These are phyloP conservation scores for Rhodophaea formosa DNA, from an alignment of 2,888 invertebrate genomes.

Conservation along the genomic window DNA sequence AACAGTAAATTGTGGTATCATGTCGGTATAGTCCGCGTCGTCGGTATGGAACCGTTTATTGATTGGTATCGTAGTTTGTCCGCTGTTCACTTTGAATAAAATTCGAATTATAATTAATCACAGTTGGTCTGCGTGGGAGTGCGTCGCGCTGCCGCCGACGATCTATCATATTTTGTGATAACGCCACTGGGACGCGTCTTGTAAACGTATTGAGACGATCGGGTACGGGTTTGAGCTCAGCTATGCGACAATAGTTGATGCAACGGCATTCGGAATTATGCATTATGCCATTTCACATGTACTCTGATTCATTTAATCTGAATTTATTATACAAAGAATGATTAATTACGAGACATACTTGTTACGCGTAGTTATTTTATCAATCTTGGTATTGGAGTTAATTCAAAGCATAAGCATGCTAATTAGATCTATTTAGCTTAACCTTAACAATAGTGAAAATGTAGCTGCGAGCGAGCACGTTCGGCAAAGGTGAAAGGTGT, in stretches of 20 bases:
- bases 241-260: constrained; percentile 57
- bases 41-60: constrained; percentile 81
- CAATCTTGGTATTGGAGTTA: background rate
- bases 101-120: constrained; percentile 82
- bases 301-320: constrained; percentile 2
- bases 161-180: constrained; percentile 82
- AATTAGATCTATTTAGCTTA: constrained; percentile 11
- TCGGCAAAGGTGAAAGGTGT: constrained; percentile 14
- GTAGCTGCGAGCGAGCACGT: constrained; percentile 11
- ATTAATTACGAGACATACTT: background rate
- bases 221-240: constrained; percentile 60
- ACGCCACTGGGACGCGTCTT: constrained; percentile 75
- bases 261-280: constrained; percentile 36
- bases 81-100: constrained; percentile 81
- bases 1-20: constrained; percentile 78
- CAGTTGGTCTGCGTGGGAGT: constrained; percentile 76
- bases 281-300: constrained; percentile 45
- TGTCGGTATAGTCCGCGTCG: constrained; percentile 65
- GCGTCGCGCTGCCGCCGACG: constrained; percentile 69
- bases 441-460: constrained; percentile 14
- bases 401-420: constrained; percentile 7
- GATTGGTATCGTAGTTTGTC: constrained; percentile 80
- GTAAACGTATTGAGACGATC: constrained; percentile 69
- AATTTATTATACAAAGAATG: constrained; percentile 13
- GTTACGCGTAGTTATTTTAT: constrained; percentile 13